Base-by-base conservation (phyloP, 30 jellyfish, hydroid and myxozoan genomes). In the Catostylus mosaicus region DNA sequence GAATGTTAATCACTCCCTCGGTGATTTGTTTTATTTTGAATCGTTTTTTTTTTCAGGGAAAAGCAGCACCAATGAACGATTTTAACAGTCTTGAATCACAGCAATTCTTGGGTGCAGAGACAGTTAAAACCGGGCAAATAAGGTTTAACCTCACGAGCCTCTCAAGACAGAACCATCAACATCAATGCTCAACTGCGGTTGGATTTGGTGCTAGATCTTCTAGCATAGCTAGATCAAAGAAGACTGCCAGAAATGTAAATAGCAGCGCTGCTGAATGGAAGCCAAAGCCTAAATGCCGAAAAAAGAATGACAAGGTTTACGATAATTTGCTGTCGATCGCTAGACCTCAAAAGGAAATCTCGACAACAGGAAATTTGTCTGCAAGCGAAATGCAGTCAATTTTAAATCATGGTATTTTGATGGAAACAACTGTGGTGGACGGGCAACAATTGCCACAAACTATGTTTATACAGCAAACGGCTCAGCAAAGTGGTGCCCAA, bases 31-130 rank as follows among this genome's bases (percentile, higher is more conserved):
- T n/a, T n/a, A n/a, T n/a, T n/a, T n/a, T n/a, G n/a, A n/a, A n/a
- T n/a, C n/a, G n/a, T n/a, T n/a, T n/a, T n/a, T n/a, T n/a, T n/a
- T n/a, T n/a, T n/a, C n/a, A n/a, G n/a, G n/a, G n/a, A n/a, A n/a
- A n/a, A n/a, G n/a, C n/a, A 40, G 54, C 54, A 40, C 67, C 67
- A n/a, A 52, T 52, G 67, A 52, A n/a, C 3, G 67, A 52, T 20
- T 52, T 52, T 26, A 26, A 52, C 7, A 10, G 67, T 52, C 67
- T 52, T n/a, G 67, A 20, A 16, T 52, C 30, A 3, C 29, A 52
- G 67, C 26, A 4, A 2, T n/a, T 52, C 30, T 10, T 26, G 7
- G 29, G 29, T 4, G 30, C 19, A 16, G 67, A 52, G 27, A 10
- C 29, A 20, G 67, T 7, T n/a, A 26, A 10, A 52, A 26, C 67